These are phyloP conservation scores for Paraplagusia blochii DNA, from an alignment of 2,113 vertebrate species.

Conservation along the genomic window DNA sequence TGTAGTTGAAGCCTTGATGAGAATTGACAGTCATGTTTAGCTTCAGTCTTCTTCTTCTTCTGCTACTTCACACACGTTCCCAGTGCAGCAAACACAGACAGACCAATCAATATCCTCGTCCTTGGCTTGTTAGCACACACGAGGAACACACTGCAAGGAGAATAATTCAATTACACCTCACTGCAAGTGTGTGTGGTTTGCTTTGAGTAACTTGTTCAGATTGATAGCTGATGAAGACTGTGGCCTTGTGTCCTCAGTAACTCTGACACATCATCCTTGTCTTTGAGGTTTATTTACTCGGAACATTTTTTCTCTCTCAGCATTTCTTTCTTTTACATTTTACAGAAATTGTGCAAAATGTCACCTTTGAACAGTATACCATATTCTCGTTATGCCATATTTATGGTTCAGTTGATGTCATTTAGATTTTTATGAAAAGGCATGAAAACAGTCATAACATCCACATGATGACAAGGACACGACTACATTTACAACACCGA, in stretches of 20 bases:
- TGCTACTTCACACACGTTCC: not conserved
- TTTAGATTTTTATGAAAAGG: not conserved
- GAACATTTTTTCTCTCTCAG: too few relatives aligned
- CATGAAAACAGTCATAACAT: not conserved
- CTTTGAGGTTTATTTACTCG: too few relatives aligned
- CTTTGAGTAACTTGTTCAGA: slow-evolving; percentile 47
- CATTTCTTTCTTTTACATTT: too few relatives aligned
- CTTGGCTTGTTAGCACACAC: slow-evolving; percentile 38
- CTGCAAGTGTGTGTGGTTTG: slow-evolving; percentile 21
- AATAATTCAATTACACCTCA: slow-evolving; percentile 42
- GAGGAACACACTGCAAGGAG: slow-evolving; percentile 27
- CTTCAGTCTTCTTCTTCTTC: slow-evolving; percentile 2
- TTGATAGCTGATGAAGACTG: slow-evolving; percentile 43
- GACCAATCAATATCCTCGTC: slow-evolving; percentile 45
- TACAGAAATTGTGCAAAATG: too few relatives aligned
- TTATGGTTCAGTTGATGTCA: not conserved
- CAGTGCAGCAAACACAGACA: slow-evolving; percentile 3
- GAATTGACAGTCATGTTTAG: slow-evolving; percentile 16
- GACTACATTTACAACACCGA: not conserved
- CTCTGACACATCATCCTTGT: slow-evolving; percentile 10
- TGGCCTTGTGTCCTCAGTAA: slow-evolving; percentile 28
- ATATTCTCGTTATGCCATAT: too few relatives aligned
- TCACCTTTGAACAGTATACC: too few relatives aligned
- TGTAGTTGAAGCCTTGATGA: slow-evolving; percentile 8
- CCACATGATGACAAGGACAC: not conserved